Conservation (phyloP, 1,140 invertebrate species). For the Teleogryllus occipitalis region DNA sequence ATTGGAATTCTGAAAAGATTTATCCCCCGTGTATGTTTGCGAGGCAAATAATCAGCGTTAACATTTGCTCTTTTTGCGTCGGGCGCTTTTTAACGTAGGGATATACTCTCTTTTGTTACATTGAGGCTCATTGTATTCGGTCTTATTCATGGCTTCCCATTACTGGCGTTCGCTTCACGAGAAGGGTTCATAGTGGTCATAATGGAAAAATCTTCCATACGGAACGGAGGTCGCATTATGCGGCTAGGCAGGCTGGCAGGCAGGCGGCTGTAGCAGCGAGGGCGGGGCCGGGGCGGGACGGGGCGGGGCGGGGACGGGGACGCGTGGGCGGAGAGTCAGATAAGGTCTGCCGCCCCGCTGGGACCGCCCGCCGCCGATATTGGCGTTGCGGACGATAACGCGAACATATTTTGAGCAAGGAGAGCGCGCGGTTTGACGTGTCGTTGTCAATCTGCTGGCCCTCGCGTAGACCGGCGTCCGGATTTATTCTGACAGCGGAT, state of each 20-base stretch:
- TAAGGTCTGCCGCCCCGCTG: too few species aligned
- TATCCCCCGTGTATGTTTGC: too few species aligned
- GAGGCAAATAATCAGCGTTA: not conserved
- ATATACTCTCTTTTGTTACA: not conserved
- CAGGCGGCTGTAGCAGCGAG: not conserved
- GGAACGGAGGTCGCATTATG: not conserved
- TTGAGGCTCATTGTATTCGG: not conserved
- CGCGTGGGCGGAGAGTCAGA: too few species aligned
- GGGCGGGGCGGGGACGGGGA: too few species aligned
- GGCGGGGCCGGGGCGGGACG: too few species aligned
- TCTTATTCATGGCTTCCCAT: not conserved
- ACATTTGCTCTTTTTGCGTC: not conserved
- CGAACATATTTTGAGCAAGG: not conserved
- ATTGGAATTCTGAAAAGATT: too few species aligned
- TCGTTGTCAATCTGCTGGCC: not conserved
- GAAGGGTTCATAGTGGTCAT: not conserved
- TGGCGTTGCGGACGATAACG: not conserved
- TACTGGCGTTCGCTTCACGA: not conserved
- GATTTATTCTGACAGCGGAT: not conserved
- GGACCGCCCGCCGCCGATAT: not conserved
- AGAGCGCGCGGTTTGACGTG: not conserved
- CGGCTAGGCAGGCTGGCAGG: too few species aligned
- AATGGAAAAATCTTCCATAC: not conserved
- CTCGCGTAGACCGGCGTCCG: not conserved
- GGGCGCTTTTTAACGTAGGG: too few species aligned